A percentile compares a stretch with the other conserved stretches of the same genome.
These are phyloP conservation scores for Schizopygopsis malacanthus DNA, from an alignment of 2,797 vertebrate genomes.

Conservation along the genomic window DNA sequence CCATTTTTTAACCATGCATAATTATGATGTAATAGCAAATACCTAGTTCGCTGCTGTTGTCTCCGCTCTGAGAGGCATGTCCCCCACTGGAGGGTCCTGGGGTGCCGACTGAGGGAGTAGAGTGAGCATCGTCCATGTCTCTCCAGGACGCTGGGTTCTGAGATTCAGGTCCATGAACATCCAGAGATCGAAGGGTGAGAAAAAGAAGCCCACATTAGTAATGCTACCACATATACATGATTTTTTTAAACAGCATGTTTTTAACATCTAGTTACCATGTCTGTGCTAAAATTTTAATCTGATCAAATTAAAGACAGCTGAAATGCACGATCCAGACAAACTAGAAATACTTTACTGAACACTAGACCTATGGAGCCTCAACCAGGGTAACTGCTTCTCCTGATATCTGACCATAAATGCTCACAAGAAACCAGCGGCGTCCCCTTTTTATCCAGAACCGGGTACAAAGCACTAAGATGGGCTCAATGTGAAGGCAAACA, in stretches of 20 bases:
- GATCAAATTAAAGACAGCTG: neutral
- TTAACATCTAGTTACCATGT: conserved; percentile 14
- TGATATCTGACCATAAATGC: conserved; percentile 30
- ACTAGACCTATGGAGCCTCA: neutral
- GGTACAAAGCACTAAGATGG: conserved; percentile 57
- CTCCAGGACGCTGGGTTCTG: conserved; percentile 96
- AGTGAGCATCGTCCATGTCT: conserved; percentile 94
- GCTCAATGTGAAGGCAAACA: conserved; percentile 66
- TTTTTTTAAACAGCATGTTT: neutral
- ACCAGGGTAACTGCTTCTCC: neutral
- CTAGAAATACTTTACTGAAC: neutral
- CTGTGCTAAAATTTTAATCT: neutral
- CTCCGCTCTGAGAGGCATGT: conserved; percentile 93
- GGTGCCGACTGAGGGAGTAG: conserved; percentile 94
- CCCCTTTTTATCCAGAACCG: conserved; percentile 67
- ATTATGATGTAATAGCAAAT: conserved; percentile 53
- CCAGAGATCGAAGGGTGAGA: neutral
- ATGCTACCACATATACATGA: neutral
- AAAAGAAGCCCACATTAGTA: neutral
- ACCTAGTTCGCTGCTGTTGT: conserved; percentile 98
- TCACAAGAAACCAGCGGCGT: conserved; percentile 1
- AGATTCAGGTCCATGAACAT: conserved; percentile 32
- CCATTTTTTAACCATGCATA: neutral
- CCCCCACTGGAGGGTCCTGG: conserved; percentile 96
- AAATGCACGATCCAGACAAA: neutral